phyloP scores from a whole-genome alignment of 2,797 vertebrate species.

The Neomorphus geoffroyi region DNA sequence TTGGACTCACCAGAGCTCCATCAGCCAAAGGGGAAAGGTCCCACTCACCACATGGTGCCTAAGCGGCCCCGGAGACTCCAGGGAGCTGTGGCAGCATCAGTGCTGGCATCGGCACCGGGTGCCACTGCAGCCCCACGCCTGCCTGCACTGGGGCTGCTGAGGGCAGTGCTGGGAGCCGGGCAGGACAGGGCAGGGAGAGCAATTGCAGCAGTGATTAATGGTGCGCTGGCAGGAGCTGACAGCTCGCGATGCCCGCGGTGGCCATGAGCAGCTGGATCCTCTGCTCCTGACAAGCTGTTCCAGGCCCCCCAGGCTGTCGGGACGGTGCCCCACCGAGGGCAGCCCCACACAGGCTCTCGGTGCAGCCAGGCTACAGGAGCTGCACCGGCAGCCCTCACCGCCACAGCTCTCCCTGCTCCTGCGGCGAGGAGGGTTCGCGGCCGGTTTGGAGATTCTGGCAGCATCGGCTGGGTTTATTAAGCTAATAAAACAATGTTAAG shows the following conservation, averaged over 20 bases:
- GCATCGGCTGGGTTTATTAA: constrained; percentile 2
- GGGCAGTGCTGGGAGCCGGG: not conserved
- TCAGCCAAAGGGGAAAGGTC: not conserved
- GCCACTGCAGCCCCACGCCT: rapidly evolving
- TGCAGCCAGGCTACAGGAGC: not conserved
- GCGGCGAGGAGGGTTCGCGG: rapidly evolving
- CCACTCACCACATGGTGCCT: rapidly evolving
- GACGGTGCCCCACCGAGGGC: not conserved
- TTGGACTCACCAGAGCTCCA: rapidly evolving
- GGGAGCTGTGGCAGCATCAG: not conserved
- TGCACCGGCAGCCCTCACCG: rapidly evolving
- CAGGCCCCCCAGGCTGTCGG: rapidly evolving
- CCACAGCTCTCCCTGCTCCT: rapidly evolving
- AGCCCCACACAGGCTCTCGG: rapidly evolving
- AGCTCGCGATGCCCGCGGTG: not conserved
- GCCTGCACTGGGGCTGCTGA: rapidly evolving
- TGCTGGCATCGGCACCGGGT: not conserved
- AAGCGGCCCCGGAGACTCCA: not conserved
- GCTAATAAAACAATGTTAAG: constrained; percentile 54
- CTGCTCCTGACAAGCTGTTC: not conserved
- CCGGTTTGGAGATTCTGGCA: not conserved
- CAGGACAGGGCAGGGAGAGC: not conserved
- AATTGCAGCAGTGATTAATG: not conserved
- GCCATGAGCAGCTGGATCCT: not conserved
- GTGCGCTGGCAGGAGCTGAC: not conserved